These are phyloP conservation scores for Tholera decimalis DNA, from an alignment of 2,888 invertebrate species.

Conservation along the genomic window DNA sequence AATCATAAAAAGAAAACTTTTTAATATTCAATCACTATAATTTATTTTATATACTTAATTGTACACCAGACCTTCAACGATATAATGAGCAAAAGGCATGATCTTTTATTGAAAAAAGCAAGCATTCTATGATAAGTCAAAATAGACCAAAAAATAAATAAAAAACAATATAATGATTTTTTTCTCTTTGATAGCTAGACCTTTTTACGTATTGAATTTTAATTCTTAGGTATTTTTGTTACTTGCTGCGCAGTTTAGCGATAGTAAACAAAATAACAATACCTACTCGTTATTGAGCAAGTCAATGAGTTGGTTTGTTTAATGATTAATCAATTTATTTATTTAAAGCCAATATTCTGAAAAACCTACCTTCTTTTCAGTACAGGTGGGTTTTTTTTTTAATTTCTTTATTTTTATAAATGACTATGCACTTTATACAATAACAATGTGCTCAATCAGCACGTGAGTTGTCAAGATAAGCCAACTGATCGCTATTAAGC, in stretches of 20 bases:
- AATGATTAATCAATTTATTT: not conserved
- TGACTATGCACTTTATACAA: not conserved
- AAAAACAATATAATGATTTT: too few relatives aligned
- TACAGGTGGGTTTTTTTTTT: too few relatives aligned
- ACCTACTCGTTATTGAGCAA: not conserved
- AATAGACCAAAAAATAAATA: too few relatives aligned
- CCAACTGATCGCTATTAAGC: conserved; percentile 2
- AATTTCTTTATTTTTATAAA: not conserved
- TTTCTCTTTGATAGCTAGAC: conserved; percentile 6
- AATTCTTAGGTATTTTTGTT: conserved; percentile 23
- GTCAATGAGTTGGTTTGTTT: conserved; percentile 1
- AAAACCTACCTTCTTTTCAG: too few relatives aligned
- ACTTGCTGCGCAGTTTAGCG: conserved; percentile 38
- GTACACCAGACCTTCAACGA: too few relatives aligned
- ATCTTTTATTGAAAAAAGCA: too few relatives aligned
- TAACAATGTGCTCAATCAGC: conserved; percentile 2
- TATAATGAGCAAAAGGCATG: too few relatives aligned
- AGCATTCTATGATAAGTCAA: too few relatives aligned
- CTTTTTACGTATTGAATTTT: not conserved
- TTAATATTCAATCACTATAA: too few relatives aligned
- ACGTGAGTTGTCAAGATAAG: conserved; percentile 48
- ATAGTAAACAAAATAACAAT: conserved; percentile 28
- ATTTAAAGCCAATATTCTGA: not conserved
- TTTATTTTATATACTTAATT: too few relatives aligned
- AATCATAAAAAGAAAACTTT: too few relatives aligned